Percentiles rank a stretch among this genome's conserved stretches.
phyloP scores from a whole-genome alignment of 2,113 vertebrate genomes.

The Hemiprocne comata region DNA sequence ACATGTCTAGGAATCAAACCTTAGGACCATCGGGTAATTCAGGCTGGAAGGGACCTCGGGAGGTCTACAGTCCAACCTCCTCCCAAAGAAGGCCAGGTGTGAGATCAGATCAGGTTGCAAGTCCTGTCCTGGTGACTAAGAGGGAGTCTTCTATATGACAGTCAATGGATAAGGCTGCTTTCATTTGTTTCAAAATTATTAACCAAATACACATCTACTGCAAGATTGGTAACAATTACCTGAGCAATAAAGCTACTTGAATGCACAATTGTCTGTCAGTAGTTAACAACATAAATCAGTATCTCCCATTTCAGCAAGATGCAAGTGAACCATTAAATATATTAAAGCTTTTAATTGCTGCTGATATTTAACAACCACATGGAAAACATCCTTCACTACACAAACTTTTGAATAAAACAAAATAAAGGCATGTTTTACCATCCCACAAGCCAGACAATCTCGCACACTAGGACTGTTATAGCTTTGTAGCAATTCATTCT shows the following conservation, averaged over 20 bases:
- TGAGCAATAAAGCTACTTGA: background rate
- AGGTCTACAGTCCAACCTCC: too few species aligned
- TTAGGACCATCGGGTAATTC: too few species aligned
- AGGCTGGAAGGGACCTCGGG: too few species aligned
- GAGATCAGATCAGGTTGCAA: background rate
- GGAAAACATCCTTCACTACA: background rate
- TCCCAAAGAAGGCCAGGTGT: background rate
- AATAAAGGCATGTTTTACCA: background rate
- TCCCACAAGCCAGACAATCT: background rate
- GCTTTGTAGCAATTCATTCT: background rate
- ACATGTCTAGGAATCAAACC: too few species aligned
- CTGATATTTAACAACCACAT: conserved; percentile 14
- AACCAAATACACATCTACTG: background rate
- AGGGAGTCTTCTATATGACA: background rate
- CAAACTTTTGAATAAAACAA: background rate
- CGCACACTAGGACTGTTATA: background rate
- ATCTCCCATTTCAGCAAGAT: background rate
- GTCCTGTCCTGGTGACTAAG: background rate
- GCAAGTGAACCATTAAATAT: background rate
- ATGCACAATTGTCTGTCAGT: background rate
- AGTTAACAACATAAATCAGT: background rate
- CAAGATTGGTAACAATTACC: background rate
- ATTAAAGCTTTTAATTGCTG: background rate
- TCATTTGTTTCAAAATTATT: background rate
- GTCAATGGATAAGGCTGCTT: background rate